phyloP scores from a whole-genome alignment of 1,140 invertebrate genomes.

The Trachelipus rathkii region DNA sequence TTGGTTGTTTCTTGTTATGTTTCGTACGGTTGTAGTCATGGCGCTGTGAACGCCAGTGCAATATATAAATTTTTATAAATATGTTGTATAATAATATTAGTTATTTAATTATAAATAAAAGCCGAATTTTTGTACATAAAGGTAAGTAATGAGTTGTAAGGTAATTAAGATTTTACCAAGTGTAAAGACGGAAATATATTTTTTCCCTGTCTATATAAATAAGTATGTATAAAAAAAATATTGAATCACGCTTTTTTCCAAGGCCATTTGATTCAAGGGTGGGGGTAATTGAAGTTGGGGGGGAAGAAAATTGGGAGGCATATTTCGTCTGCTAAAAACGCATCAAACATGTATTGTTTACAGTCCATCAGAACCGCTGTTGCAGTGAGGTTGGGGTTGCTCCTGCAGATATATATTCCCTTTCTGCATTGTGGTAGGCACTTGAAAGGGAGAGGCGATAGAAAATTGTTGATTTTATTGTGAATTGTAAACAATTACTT shows the following conservation, averaged over 20 bases:
- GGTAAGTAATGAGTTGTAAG: background rate
- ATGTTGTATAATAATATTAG: background rate
- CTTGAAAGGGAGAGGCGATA: no score
- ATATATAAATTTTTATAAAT: background rate
- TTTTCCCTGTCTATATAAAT: background rate
- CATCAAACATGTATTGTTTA: background rate
- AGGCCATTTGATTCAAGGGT: background rate
- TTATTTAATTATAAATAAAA: background rate
- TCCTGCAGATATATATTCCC: background rate
- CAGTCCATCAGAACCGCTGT: background rate
- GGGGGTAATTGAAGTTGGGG: background rate
- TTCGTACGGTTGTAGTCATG: slow-evolving; percentile 4
- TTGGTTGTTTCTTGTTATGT: background rate
- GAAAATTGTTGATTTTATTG: background rate
- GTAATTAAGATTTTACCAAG: background rate
- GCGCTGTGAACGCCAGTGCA: background rate
- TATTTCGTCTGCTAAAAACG: slow-evolving; percentile 4
- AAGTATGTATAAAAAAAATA: background rate
- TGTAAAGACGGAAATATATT: background rate
- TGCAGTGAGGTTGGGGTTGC: background rate
- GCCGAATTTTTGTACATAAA: background rate
- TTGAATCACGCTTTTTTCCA: background rate
- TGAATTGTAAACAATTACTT: background rate
- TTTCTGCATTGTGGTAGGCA: background rate
- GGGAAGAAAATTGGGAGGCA: no score